phyloP scores from a whole-genome alignment of 2,888 invertebrate species.

The Orthosia gothica region DNA sequence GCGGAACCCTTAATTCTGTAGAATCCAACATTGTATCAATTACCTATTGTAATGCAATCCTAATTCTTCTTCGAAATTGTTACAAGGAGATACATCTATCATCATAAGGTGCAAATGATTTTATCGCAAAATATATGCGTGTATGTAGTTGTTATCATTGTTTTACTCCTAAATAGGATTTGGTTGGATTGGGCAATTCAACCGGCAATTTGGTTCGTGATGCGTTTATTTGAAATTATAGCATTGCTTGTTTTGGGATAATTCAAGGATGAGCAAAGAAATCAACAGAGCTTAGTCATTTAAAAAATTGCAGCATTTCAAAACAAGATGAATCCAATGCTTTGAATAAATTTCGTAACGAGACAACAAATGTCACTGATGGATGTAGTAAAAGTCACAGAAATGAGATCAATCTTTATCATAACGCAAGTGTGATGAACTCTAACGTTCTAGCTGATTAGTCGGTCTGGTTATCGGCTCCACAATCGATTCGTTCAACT shows the following conservation, averaged over 20 bases:
- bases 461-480: constrained; percentile 71
- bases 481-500: constrained; percentile 84
- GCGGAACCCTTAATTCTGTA: constrained; percentile 72
- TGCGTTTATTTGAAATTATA: constrained; percentile 6
- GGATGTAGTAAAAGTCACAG: constrained; percentile 40
- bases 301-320: not conserved
- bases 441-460: constrained; percentile 71
- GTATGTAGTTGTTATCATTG: constrained; percentile 43
- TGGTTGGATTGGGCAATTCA: constrained; percentile 18
- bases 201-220: constrained; percentile 9
- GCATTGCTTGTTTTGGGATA: constrained; percentile 7
- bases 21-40: constrained; percentile 74
- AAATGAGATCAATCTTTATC: constrained; percentile 66
- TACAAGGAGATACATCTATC: constrained; percentile 62
- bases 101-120: constrained; percentile 46
- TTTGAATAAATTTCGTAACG: not conserved
- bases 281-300: not conserved
- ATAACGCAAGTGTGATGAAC: constrained; percentile 71
- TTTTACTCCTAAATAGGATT: constrained; percentile 24
- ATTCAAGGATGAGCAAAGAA: not conserved
- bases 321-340: not conserved
- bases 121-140: constrained; percentile 44
- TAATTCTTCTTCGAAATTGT: constrained; percentile 66
- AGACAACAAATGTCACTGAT: constrained; percentile 23
- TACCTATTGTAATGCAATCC: constrained; percentile 72